Conservation (phyloP, 2,113 vertebrate genomes). For the Potamarius usumacintae region DNA sequence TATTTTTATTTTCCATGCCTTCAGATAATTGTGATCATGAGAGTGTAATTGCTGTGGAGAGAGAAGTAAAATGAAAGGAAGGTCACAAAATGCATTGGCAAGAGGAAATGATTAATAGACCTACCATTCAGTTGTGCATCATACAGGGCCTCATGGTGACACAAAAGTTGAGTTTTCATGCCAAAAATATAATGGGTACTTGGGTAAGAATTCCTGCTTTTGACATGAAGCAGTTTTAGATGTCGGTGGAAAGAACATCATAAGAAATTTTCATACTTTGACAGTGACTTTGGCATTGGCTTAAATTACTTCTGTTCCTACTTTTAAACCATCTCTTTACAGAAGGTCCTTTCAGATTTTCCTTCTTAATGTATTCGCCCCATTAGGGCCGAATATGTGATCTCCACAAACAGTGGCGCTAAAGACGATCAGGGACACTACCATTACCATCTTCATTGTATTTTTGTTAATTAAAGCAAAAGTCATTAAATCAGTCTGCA, state of each 20-base stretch:
- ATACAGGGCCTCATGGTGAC: neutral
- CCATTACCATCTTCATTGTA: slow-evolving; percentile 58
- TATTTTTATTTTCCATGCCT: neutral
- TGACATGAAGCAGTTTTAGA: neutral
- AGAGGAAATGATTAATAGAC: neutral
- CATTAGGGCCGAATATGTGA: slow-evolving; percentile 43
- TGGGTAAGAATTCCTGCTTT: neutral
- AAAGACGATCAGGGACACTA: slow-evolving; percentile 58
- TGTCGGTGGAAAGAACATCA: neutral
- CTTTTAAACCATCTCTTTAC: slow-evolving; percentile 31
- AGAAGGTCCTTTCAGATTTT: slow-evolving; percentile 54
- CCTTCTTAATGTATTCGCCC: slow-evolving; percentile 30
- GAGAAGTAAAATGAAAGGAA: neutral
- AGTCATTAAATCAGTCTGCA: slow-evolving; percentile 76
- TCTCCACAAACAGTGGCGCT: slow-evolving; percentile 61
- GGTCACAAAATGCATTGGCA: neutral
- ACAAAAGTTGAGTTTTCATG: neutral
- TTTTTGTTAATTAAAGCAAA: slow-evolving; percentile 69
- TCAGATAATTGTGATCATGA: neutral
- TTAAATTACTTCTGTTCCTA: slow-evolving; percentile 53
- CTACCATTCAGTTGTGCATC: neutral
- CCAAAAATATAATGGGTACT: neutral
- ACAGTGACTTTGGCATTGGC: slow-evolving; percentile 55
- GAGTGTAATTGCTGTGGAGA: neutral
- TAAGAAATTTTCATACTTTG: slow-evolving; percentile 42